Base-by-base conservation (phyloP, 2,797 vertebrate genomes). In the Paramormyrops hopkinsi region DNA sequence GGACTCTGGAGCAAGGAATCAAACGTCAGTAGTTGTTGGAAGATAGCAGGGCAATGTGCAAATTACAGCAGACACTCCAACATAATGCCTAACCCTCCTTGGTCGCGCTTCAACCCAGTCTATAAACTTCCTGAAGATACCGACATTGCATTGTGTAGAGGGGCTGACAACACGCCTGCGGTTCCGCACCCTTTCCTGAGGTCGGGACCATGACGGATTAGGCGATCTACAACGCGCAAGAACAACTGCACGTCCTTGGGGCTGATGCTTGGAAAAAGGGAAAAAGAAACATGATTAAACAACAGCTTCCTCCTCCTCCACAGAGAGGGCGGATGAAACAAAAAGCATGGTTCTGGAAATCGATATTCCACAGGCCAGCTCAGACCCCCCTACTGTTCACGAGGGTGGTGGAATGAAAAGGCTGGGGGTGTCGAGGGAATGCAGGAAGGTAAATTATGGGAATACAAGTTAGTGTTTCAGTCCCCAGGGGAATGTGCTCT, bases 281-380 rank as follows among this genome's bases (percentile, higher is more conserved):
- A 3, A 22, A 87, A 62, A 87, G 54, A 87, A 59, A 62, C n/a
- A 37, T 12, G 54, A 62, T 87, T 87, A 87, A 87, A 33, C 51
- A n/a, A 87, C 12, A 41, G 33, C 14, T 59, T 59, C 51, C 29
- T 62, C 53, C 17, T 41, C 86, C 53, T 41, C 69, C 5, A 14
- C 11, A 33, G 51, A 53, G 85, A 86, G 12, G 7, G 85, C 22
- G 56, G 25, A 86, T 25, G 22, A 86, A 84, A 46, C 48, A 46
- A n/a, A 59, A 44, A 44, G 51, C 29, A 56, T 6, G 7, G 14
- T 87, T 29, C 25, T 50, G 83, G 50, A 46, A 85, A 85, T 50
- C 46, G 22, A 53, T 50, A 50, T 85, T 46, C 46, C 83, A 25
- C 25, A 29, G 83, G 22, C 19, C 19, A 50, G 50, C 46, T 85